Evolutionary conservation across 2,113 vertebrate species (phyloP), one percentile per base, ranked within the genome.

Genomic region (Lasiurus borealis): DNA sequence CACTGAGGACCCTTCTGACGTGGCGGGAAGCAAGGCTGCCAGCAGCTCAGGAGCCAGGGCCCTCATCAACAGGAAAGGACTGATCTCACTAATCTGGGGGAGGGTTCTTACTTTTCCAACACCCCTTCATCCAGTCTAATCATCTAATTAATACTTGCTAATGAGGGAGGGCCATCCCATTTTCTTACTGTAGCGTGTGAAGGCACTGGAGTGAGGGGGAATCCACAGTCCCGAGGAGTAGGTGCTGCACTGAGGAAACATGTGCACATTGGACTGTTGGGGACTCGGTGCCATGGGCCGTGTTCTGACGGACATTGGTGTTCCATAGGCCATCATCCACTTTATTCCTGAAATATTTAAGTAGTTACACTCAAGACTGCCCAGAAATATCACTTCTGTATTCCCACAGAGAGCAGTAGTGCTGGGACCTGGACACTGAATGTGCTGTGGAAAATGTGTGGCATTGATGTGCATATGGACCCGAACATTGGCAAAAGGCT

Each of bases 391-490:
- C 64, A 36, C 73, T 46, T 96, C 68, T 92, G 34, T 54, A 68
- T 89, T 92, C 71, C 93, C 97, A 90, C 98, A 99, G 99, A 99
- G 96, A 99, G 99, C 98, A 99, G 98, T 72, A 99, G 99, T 85
- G 99, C 99, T 18, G 99, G 99, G 14, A 99, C 99, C 46, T 99
- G 99, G 99, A 99, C 99, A 0, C 98, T 99, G 64, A 99, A 99
- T 23, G 99, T 99, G 4, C 97, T 99, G 2, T 99, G 99, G 99
- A 99, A 99, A 97, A 99, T 99, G 99, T 99, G 99, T 48, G 99
- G 99, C 66, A 99, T 99, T 27, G 99, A 99, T 75, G 99, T 99
- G 44, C 99, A 99, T 98, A 99, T 99, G 99, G 99, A 99, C 97
- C 99, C 99, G 72, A 99, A 99, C 97, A 99, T 99, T 68, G 99